Conservation (phyloP, 2,113 vertebrate genomes). For the Brachyhypopomus occidentalis region DNA sequence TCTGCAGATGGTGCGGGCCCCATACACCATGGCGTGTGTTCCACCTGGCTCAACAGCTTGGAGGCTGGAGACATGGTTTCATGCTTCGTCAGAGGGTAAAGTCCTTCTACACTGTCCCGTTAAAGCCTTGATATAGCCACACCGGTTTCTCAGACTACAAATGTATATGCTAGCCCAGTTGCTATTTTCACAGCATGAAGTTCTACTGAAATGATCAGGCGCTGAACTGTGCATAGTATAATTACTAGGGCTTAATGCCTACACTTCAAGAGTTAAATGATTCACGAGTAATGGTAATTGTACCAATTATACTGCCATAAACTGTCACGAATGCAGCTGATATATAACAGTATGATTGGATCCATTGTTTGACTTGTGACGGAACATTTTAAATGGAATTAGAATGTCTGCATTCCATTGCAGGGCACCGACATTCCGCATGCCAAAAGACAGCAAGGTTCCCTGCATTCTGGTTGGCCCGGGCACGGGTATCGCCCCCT, state of each 20-base stretch:
- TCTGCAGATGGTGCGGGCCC: conserved; percentile 87
- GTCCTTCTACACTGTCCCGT: background rate
- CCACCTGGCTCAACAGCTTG: conserved; percentile 95
- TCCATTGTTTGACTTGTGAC: background rate
- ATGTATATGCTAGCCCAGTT: too few relatives aligned
- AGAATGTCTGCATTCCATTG: background rate
- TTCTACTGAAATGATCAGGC: too few relatives aligned
- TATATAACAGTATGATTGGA: background rate
- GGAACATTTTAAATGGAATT: background rate
- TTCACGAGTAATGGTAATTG: too few relatives aligned
- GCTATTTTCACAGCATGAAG: too few relatives aligned
- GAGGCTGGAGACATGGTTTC: conserved; percentile 88
- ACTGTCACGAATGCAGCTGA: too few relatives aligned
- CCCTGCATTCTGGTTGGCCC: conserved; percentile 95
- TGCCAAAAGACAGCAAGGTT: conserved; percentile 88
- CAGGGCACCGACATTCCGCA: conserved; percentile 91
- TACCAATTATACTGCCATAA: too few relatives aligned
- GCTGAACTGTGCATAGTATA: too few relatives aligned
- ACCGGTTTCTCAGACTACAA: too few relatives aligned
- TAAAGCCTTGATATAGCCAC: too few relatives aligned
- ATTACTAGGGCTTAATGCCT: too few relatives aligned
- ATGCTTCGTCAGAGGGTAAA: conserved; percentile 95
- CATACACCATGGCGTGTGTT: conserved; percentile 94
- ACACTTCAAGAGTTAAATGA: too few relatives aligned
- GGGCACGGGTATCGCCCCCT: conserved; percentile 94